These are phyloP conservation scores for Pseudoips prasinana DNA, from an alignment of 2,888 invertebrate species.

Conservation along the genomic window DNA sequence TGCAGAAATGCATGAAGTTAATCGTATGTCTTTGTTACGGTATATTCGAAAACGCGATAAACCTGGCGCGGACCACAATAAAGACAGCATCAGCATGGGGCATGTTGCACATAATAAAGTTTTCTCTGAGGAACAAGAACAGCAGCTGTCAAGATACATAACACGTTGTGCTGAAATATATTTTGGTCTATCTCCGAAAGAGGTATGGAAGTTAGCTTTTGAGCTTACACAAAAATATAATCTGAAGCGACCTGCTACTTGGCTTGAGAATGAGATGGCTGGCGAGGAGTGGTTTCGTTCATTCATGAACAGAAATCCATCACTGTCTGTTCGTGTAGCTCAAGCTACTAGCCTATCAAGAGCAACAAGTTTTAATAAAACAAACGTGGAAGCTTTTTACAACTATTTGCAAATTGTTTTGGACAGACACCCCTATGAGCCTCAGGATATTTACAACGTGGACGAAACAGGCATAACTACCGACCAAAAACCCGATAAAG, in stretches of 20 bases:
- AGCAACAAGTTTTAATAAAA: slow-evolving; percentile 16
- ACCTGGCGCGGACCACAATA: not conserved
- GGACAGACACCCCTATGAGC: slow-evolving; percentile 24
- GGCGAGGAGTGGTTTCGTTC: slow-evolving; percentile 2
- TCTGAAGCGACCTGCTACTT: slow-evolving; percentile 6
- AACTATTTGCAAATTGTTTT: slow-evolving; percentile 18
- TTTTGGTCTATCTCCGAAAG: slow-evolving; percentile 12
- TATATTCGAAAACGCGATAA: slow-evolving; percentile 8
- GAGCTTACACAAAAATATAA: slow-evolving; percentile 8
- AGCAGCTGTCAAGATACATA: slow-evolving; percentile 7
- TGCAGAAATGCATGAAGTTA: not conserved
- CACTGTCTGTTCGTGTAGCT: slow-evolving; percentile 24
- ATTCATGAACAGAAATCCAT: slow-evolving; percentile 14
- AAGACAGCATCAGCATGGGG: slow-evolving; percentile 2
- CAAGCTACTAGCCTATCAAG: slow-evolving; percentile 18
- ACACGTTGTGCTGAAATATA: slow-evolving; percentile 10
- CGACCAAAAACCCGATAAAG: slow-evolving; percentile 4
- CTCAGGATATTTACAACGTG: no score
- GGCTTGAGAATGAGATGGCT: slow-evolving; percentile 4
- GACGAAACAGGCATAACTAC: slow-evolving; percentile 30
- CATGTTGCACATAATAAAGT: slow-evolving; percentile 12
- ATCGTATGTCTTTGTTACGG: slow-evolving; percentile 1
- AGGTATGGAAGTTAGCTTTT: slow-evolving; percentile 6
- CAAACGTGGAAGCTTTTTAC: no score
- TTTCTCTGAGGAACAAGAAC: slow-evolving; percentile 5